Evolutionary conservation across 2,113 vertebrate genomes (phyloP).

Genomic region (Gnathonemus echidnorhynchus): DNA sequence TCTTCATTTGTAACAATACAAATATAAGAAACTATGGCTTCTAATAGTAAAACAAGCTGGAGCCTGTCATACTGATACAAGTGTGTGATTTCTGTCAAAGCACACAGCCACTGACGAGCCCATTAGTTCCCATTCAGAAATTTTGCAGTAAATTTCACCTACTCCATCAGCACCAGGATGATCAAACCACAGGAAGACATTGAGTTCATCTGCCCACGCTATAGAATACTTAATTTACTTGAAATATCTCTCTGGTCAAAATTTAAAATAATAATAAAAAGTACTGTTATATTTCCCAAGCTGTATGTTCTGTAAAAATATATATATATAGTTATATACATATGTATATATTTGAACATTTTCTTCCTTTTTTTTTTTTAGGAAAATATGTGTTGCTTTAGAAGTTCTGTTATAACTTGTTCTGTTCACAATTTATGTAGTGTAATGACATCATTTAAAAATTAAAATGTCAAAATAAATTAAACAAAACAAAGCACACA

Average conservation of each 20-base stretch:
- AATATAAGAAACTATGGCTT: conserved; percentile 63
- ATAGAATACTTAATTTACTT: conserved; percentile 40
- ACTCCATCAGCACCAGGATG: conserved; percentile 29
- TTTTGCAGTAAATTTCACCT: background rate
- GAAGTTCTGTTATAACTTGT: conserved; percentile 55
- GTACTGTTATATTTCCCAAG: conserved; percentile 57
- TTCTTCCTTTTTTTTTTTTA: conserved; percentile 61
- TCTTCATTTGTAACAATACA: conserved; percentile 49
- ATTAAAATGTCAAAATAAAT: conserved; percentile 59
- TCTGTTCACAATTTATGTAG: conserved; percentile 53
- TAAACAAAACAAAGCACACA: conserved; percentile 54
- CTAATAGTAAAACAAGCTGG: conserved; percentile 52
- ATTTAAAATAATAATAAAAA: conserved; percentile 44
- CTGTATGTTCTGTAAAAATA: conserved; percentile 66
- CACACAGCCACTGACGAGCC: conserved; percentile 9
- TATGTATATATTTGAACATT: conserved; percentile 65
- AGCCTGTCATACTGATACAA: conserved; percentile 14
- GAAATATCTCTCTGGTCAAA: conserved; percentile 45
- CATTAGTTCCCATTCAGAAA: background rate
- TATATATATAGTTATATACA: conserved; percentile 67
- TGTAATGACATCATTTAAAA: conserved; percentile 50
- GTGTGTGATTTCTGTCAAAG: conserved; percentile 16
- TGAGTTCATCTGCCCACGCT: conserved; percentile 54
- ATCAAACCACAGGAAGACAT: conserved; percentile 59
- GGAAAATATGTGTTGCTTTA: conserved; percentile 64